phyloP scores from a whole-genome alignment of 1,140 invertebrate species.

The Drosophila funebris region DNA sequence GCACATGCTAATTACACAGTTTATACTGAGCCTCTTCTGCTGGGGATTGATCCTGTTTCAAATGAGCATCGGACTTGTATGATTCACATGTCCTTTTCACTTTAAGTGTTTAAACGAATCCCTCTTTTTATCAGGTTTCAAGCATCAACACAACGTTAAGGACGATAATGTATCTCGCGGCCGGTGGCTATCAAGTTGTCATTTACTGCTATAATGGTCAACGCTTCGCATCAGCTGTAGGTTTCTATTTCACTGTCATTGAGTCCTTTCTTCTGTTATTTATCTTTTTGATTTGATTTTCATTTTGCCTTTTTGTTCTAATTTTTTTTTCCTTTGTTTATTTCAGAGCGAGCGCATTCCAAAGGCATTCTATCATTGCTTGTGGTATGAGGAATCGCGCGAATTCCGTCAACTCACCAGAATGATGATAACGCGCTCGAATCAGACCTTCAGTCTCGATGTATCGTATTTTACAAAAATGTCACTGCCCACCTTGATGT shows the following conservation, averaged over 20 bases:
- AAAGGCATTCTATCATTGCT: slow-evolving; percentile 59
- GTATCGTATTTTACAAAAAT: slow-evolving; percentile 76
- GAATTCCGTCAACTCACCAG: slow-evolving; percentile 68
- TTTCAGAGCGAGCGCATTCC: slow-evolving; percentile 67
- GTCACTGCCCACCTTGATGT: slow-evolving; percentile 74
- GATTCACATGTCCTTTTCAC: background rate
- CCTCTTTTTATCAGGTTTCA: slow-evolving; percentile 27
- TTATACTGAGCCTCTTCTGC: slow-evolving; percentile 63
- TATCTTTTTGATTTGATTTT: slow-evolving; percentile 13
- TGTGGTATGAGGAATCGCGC: slow-evolving; percentile 62
- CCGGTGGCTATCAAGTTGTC: slow-evolving; percentile 67
- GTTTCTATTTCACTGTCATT: slow-evolving; percentile 24
- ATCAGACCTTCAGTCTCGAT: slow-evolving; percentile 60
- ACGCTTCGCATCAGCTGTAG: slow-evolving; percentile 58
- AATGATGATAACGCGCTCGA: slow-evolving; percentile 77
- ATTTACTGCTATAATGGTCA: slow-evolving; percentile 79
- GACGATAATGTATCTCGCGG: slow-evolving; percentile 71
- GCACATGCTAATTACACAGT: slow-evolving; percentile 69
- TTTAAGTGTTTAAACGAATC: background rate
- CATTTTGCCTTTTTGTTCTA: background rate
- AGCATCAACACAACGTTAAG: slow-evolving; percentile 50
- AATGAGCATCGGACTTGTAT: slow-evolving; percentile 68
- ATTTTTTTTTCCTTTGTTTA: background rate
- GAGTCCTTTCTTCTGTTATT: background rate
- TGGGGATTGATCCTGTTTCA: slow-evolving; percentile 72